Conservation (phyloP, 1,140 invertebrate genomes). For the Drosophila baimaii region DNA sequence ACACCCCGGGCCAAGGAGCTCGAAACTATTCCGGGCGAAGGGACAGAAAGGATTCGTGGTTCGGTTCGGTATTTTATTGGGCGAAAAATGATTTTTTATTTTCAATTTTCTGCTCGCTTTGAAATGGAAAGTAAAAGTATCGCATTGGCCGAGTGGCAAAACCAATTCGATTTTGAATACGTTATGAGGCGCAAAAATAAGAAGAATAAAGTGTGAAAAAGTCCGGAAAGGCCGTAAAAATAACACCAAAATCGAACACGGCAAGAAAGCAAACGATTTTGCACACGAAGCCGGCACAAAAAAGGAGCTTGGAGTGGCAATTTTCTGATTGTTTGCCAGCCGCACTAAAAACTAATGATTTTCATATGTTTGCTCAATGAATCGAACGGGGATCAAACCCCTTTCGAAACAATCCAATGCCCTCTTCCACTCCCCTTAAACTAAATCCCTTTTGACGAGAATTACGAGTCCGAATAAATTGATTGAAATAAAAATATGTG, state of each 20-base stretch:
- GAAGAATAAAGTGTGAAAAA: constrained; percentile 71
- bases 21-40: constrained; percentile 55
- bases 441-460: constrained; percentile 18
- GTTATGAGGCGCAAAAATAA: constrained; percentile 80
- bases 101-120: constrained; percentile 71
- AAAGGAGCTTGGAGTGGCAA: constrained; percentile 69
- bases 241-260: constrained; percentile 36
- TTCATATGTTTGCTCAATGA: constrained; percentile 82
- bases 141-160: constrained; percentile 64
- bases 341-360: constrained; percentile 82
- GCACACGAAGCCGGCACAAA: constrained; percentile 23
- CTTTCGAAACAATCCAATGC: background rate
- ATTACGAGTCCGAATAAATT: constrained; percentile 59
- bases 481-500: constrained; percentile 26
- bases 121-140: constrained; percentile 74
- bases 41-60: constrained; percentile 29
- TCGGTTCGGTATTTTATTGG: constrained; percentile 79
- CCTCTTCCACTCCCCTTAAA: background rate
- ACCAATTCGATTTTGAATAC: constrained; percentile 81
- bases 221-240: constrained; percentile 72
- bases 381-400: constrained; percentile 44
- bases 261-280: constrained; percentile 49
- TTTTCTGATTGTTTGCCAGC: constrained; percentile 81
- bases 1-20: constrained; percentile 7
- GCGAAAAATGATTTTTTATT: constrained; percentile 84